Evolutionary conservation across 2,113 vertebrate genomes (phyloP), one percentile per base, ranked within the genome.

Genomic region (Nesogale talazaci): DNA sequence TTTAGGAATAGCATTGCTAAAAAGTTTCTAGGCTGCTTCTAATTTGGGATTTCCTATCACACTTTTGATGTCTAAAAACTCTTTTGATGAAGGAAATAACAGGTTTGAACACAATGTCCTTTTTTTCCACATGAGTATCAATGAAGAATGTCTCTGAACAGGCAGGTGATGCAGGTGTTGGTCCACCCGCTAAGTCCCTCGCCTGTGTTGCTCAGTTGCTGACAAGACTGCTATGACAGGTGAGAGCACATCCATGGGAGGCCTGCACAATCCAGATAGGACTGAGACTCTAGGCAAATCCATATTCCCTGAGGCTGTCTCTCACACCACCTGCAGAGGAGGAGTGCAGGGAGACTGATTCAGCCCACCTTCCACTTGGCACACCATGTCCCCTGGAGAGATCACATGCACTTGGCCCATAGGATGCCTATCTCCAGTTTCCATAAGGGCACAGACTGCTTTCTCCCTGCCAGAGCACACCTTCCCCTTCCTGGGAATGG

Each of bases 241-340:
- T 29, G 15, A 12, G 27, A 36, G 56, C n/a, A 86, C 46, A 67
- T 10, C 63, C 23, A 27, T 36, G 86, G 12, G 29, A 72, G 46
- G 5, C 46, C 46, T 52, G 46, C 46, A 52, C 46, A 52, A 25
- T 78, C 40, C 27, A 69, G 69, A 12, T 6, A n/a, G 56, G 9
- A 2, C 25, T 42, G 42, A 89, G 36, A 23, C 14, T 17, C 22
- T 72, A 25, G 8, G 22, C 52, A 31, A 42, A 52, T n/a, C 56
- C 31, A 1, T 2, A 3, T 69, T 14, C 3, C 3, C 78, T 6
- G 4, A 17, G 16, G 42, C 14, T 16, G 20, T 70, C 22, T 82
- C 40, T 14, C 34, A 4, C 23, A 40, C 6, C 23, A 57, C 3
- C 2, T 9, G 0, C 52, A 25, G 25, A 34, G 4, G 1, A 61